Percentiles rank a stretch among this genome's conserved stretches.
These are phyloP conservation scores for Bovichtus diacanthus DNA, from an alignment of 2,797 vertebrate genomes.

Conservation along the genomic window DNA sequence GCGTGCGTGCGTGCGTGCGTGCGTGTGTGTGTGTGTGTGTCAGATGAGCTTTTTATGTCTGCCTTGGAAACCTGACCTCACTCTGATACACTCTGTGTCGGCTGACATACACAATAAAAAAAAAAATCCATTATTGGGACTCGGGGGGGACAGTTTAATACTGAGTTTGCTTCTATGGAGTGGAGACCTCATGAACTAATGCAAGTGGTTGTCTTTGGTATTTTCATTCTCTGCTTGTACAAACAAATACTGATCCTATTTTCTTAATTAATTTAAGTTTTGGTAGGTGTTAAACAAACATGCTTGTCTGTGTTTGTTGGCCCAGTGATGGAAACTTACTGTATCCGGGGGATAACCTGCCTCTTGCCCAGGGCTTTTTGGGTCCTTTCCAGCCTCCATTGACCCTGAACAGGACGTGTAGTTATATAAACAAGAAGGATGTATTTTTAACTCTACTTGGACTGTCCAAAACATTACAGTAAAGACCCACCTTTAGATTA, in stretches of 20 bases:
- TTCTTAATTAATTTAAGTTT: no score
- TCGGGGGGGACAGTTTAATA: neutral
- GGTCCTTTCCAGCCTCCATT: neutral
- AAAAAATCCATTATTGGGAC: slow-evolving; percentile 21
- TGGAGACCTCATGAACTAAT: neutral
- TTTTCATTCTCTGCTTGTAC: neutral
- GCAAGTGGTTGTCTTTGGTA: neutral
- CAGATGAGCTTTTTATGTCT: slow-evolving; percentile 51
- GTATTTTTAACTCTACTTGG: neutral
- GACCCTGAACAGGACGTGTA: slow-evolving; percentile 7
- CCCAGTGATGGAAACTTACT: neutral
- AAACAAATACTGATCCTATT: no score
- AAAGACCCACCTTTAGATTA: neutral
- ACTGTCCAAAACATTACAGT: neutral
- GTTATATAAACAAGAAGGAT: neutral
- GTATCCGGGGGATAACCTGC: neutral
- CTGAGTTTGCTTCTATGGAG: neutral
- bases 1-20: neutral
- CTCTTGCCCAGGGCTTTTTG: neutral
- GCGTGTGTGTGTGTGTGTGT: slow-evolving; percentile 15
- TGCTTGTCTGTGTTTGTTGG: neutral
- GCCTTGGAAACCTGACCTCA: slow-evolving; percentile 37
- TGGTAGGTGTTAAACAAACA: neutral
- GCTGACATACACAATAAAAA: neutral
- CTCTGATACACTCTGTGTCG: slow-evolving; percentile 33